Evolutionary conservation across 1,140 invertebrate species (phyloP), one percentile per base, ranked within the genome.

Genomic region (Aphelinus atriplicis): DNA sequence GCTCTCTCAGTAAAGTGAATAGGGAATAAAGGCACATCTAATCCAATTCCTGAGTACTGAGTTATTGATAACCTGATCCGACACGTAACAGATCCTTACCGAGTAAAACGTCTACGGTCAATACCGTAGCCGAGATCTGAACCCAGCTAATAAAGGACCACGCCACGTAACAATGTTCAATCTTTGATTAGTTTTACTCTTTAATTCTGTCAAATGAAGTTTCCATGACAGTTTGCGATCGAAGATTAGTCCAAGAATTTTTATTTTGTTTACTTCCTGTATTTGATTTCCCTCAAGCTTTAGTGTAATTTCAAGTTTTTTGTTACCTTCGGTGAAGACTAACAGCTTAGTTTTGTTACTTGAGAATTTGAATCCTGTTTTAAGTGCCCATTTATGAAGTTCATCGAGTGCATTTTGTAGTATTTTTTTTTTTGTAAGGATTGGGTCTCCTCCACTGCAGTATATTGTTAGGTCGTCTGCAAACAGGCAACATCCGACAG

Each of bases 211-310:
- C 0, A 79, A 65, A n/a, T 78, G 68, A 0, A 7, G 7, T 62
- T 62, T 76, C 77, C 71, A 81, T 3, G 55, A 73, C 9, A 79
- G 4, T 67, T 72, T 75, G 1, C 61, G 48, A 55, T 80, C 75
- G 58, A 81, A 77, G 5, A 51, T 60, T 2, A 78, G n/a, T 1
- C 78, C 80, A 0, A 81, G 73, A 3, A 80, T 76, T 78, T 78
- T 78, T 3, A 76, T 69, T 2, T 55, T 46, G 0, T 79, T 7
- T 0, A 60, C 60, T n/a, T 64, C 45, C 75, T 75, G 48, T 0
- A 75, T 53, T 71, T 57, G 3, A 7, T 73, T 71, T 45, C 26
- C 26, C 26, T 58, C 68, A 26, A 75, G 42, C 6, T 68, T 0
- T 42, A 72, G 63, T 10, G 1, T 50, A 1, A 71, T 56, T 2